Percentiles rank a stretch among this genome's conserved stretches.
Evolutionary conservation across 1,140 invertebrate species (phyloP).

Genomic region (Zaprionus camerounensis): DNA sequence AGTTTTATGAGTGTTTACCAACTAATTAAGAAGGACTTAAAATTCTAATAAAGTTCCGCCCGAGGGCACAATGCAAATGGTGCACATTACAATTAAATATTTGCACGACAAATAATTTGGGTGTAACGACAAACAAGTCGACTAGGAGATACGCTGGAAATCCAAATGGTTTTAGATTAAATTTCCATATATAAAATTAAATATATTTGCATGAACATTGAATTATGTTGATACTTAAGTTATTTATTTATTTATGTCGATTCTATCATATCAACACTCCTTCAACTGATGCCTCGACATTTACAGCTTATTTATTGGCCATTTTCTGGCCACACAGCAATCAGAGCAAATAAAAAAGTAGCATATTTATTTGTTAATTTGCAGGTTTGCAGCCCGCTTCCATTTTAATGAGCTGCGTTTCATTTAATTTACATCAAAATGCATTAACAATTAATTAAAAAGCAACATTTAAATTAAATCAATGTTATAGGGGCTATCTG

Average conservation of each 20-base stretch:
- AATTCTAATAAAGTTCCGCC: conserved; percentile 20
- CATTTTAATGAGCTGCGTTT: conserved; percentile 48
- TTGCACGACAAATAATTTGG: conserved; percentile 23
- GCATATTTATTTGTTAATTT: conserved; percentile 39
- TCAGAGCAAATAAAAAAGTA: not conserved
- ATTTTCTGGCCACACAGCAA: not conserved
- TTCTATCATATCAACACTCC: too few species aligned
- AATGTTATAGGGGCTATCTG: conserved; percentile 26
- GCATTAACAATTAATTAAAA: conserved; percentile 52
- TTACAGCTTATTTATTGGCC: not conserved
- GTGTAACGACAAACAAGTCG: not conserved
- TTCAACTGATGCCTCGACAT: too few species aligned
- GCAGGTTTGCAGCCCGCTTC: conserved; percentile 7
- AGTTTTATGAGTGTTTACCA: not conserved
- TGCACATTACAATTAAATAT: conserved; percentile 21
- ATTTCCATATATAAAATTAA: too few species aligned
- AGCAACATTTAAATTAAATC: conserved; percentile 56
- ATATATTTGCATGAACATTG: too few species aligned
- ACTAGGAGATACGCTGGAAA: not conserved
- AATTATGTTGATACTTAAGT: too few species aligned
- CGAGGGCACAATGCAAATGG: conserved; percentile 3
- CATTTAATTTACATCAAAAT: conserved; percentile 50
- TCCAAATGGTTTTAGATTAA: not conserved
- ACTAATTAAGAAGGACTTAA: conserved; percentile 15
- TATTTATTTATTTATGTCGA: too few species aligned